Percentiles rank a stretch among this genome's conserved stretches.
Evolutionary conservation across 2,113 vertebrate species (phyloP).

Genomic region (Elachura formosa): DNA sequence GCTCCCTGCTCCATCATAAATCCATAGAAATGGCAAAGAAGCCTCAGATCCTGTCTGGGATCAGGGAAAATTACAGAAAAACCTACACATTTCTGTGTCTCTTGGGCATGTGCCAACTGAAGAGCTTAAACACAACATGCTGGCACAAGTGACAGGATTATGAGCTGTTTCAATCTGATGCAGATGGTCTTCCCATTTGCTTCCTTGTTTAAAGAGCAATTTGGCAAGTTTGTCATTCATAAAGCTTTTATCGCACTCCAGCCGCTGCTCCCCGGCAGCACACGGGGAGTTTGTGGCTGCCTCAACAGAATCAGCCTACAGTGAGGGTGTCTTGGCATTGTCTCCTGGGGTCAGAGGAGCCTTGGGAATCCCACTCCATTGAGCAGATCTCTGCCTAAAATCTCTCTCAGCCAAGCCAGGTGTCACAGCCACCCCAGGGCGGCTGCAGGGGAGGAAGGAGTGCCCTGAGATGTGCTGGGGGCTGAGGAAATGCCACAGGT

Average conservation of each 20-base stretch:
- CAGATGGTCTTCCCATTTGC: conserved; percentile 63
- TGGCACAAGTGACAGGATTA: conserved; percentile 35
- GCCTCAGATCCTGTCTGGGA: background rate
- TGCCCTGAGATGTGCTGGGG: background rate
- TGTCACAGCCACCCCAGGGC: accelerated
- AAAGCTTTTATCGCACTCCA: conserved; percentile 30
- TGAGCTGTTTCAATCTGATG: conserved; percentile 34
- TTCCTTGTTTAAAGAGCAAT: conserved; percentile 55
- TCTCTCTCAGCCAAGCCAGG: background rate
- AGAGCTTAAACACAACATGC: background rate
- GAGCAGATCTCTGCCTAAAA: background rate
- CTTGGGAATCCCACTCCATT: background rate
- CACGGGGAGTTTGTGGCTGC: background rate
- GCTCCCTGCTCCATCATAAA: background rate
- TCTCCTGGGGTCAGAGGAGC: conserved; percentile 6
- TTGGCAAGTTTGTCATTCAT: conserved; percentile 51
- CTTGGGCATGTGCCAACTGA: background rate
- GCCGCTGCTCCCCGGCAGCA: background rate
- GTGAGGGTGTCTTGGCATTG: background rate
- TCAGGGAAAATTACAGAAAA: accelerated
- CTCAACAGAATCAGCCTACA: background rate
- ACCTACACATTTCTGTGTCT: background rate
- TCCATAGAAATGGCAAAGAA: background rate
- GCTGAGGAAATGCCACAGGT: background rate
- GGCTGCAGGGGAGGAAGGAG: background rate